These are phyloP conservation scores for Semotilus atromaculatus DNA, from an alignment of 2,797 vertebrate genomes.

Conservation along the genomic window DNA sequence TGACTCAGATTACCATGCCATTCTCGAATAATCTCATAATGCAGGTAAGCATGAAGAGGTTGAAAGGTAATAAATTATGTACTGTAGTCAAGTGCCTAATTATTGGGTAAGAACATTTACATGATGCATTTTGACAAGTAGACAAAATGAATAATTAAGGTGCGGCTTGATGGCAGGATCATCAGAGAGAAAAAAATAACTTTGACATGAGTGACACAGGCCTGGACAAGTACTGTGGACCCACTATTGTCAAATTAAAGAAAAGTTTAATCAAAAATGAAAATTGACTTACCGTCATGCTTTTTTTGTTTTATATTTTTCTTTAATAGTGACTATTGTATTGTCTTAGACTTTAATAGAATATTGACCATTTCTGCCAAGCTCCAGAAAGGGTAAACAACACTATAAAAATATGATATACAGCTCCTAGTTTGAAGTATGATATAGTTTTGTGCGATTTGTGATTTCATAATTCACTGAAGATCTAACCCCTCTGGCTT, in stretches of 20 bases:
- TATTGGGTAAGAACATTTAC: background rate
- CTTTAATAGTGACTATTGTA: no score
- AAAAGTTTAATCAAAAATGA: background rate
- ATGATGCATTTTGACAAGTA: conserved; percentile 38
- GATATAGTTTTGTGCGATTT: background rate
- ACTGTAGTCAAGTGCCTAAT: conserved; percentile 26
- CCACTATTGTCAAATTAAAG: background rate
- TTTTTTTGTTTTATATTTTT: no score
- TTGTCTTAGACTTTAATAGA: no score
- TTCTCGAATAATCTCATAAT: conserved; percentile 11
- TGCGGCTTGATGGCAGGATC: conserved; percentile 23
- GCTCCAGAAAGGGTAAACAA: background rate
- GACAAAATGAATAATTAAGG: conserved; percentile 26
- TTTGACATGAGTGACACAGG: conserved; percentile 13
- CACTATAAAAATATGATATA: no score
- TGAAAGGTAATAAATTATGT: conserved; percentile 11
- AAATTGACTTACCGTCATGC: background rate
- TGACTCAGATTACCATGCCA: background rate
- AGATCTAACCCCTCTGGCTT: background rate
- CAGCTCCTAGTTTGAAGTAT: no score
- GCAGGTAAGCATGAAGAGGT: background rate
- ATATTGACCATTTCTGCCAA: no score
- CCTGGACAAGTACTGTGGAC: background rate
- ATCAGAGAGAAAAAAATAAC: conserved; percentile 15
- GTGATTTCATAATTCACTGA: background rate